Conservation (phyloP, 2,113 vertebrate genomes). For the Spheniscus mendiculus region DNA sequence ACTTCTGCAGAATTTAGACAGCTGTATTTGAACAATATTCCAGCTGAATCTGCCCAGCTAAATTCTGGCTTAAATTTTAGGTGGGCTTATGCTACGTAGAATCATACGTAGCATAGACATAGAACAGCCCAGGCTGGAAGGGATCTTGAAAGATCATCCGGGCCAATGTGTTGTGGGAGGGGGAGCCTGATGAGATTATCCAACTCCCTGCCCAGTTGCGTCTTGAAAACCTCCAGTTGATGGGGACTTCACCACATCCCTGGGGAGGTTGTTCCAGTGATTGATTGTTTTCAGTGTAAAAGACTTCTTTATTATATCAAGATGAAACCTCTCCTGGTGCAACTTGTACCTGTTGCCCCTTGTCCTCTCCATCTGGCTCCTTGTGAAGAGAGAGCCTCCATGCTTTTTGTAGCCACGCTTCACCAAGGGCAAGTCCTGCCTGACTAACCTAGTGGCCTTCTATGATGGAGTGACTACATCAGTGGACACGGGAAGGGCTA, state of each 20-base stretch:
- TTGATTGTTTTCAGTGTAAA: neutral
- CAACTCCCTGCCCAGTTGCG: rapidly evolving
- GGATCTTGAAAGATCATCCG: neutral
- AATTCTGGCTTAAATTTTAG: neutral
- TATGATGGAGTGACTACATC: too few species aligned
- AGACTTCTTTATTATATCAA: neutral
- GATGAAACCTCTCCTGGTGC: neutral
- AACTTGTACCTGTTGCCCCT: neutral
- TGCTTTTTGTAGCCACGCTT: neutral
- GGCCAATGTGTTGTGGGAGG: neutral
- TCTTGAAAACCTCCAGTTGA: neutral
- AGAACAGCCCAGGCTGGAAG: neutral
- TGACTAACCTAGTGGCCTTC: too few species aligned
- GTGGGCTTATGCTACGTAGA: neutral
- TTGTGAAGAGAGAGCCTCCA: neutral
- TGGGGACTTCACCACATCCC: neutral
- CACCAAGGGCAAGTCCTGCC: too few species aligned
- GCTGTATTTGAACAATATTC: neutral
- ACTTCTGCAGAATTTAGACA: neutral
- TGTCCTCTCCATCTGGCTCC: neutral
- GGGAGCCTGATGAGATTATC: too few species aligned
- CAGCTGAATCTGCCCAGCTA: neutral
- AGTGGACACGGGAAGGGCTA: too few species aligned
- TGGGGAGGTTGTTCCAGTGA: neutral
- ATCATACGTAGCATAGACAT: neutral